A percentile compares a stretch with the other conserved stretches of the same genome.
Evolutionary conservation across 2,888 invertebrate species (phyloP).

Genomic region (Octonoba sinensis): DNA sequence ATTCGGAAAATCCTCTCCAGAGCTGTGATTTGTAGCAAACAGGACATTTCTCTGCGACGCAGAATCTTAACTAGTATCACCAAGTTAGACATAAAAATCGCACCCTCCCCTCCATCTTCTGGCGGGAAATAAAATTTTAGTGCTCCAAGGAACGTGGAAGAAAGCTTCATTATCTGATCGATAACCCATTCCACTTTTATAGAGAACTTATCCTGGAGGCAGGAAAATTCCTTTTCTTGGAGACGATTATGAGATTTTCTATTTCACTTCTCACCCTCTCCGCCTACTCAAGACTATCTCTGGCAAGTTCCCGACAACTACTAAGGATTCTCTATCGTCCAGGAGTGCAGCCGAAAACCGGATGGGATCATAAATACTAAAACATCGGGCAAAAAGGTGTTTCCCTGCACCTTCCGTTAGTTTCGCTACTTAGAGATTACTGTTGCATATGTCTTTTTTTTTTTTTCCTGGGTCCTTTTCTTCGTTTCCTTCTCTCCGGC

Average conservation of each 20-base stretch:
- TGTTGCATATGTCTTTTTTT: neutral
- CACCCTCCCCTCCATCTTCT: constrained; percentile 17
- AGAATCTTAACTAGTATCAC: constrained; percentile 27
- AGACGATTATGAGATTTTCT: constrained; percentile 37
- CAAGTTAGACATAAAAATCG: constrained; percentile 27
- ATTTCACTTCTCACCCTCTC: constrained; percentile 30
- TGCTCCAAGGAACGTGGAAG: constrained; percentile 28
- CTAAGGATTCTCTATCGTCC: neutral
- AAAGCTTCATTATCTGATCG: constrained; percentile 40
- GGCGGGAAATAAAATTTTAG: constrained; percentile 43
- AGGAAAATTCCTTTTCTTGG: constrained; percentile 24
- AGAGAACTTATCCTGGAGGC: constrained; percentile 39
- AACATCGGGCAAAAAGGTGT: constrained; percentile 5
- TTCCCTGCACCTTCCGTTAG: neutral
- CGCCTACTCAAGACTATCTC: neutral
- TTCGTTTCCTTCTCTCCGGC: constrained; percentile 11
- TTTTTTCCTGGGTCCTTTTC: neutral
- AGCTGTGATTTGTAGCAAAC: no score
- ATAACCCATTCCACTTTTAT: constrained; percentile 40
- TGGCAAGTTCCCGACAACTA: neutral
- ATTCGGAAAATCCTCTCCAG: no score
- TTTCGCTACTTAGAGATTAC: neutral
- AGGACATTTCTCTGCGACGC: constrained; percentile 10
- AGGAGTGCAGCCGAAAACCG: constrained; percentile 7
- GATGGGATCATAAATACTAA: constrained; percentile 22